Conservation (phyloP, 2,113 vertebrate species). For the Pangasianodon hypophthalmus region DNA sequence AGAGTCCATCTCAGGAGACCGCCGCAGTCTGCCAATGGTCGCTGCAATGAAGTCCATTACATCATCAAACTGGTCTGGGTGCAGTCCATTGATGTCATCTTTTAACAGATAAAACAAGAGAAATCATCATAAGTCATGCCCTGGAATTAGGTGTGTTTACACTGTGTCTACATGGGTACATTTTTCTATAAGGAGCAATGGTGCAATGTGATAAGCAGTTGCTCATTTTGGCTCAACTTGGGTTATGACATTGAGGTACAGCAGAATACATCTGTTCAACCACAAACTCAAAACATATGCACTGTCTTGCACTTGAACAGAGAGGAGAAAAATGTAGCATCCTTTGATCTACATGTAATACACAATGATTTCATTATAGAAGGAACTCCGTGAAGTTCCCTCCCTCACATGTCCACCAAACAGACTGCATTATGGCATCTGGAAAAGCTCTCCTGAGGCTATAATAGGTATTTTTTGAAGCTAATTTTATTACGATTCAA, state of each 20-base stretch:
- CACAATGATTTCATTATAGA: slow-evolving; percentile 70
- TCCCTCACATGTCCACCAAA: slow-evolving; percentile 18
- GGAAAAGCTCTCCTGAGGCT: slow-evolving; percentile 50
- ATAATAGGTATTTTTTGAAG: slow-evolving; percentile 17
- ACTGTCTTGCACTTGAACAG: slow-evolving; percentile 57
- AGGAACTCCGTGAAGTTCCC: slow-evolving; percentile 50
- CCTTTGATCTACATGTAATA: slow-evolving; percentile 63
- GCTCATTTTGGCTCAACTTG: slow-evolving; percentile 17
- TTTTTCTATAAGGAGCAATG: neutral
- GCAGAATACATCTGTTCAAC: slow-evolving; percentile 58
- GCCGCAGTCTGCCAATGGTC: slow-evolving; percentile 87
- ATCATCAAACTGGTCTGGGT: slow-evolving; percentile 90
- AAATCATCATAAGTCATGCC: slow-evolving; percentile 1
- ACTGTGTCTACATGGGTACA: neutral
- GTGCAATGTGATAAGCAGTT: neutral
- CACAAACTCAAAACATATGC: slow-evolving; percentile 65
- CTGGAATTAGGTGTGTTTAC: neutral
- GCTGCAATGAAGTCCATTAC: slow-evolving; percentile 96
- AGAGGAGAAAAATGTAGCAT: slow-evolving; percentile 46
- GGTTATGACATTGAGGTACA: slow-evolving; percentile 62
- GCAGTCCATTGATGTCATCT: slow-evolving; percentile 84
- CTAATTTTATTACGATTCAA: slow-evolving; percentile 37
- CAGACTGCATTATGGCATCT: slow-evolving; percentile 44
- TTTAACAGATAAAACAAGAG: slow-evolving; percentile 55
- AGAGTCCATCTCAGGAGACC: slow-evolving; percentile 80